These are phyloP conservation scores for Coilia nasus DNA, from an alignment of 2,797 vertebrate genomes.

Conservation along the genomic window DNA sequence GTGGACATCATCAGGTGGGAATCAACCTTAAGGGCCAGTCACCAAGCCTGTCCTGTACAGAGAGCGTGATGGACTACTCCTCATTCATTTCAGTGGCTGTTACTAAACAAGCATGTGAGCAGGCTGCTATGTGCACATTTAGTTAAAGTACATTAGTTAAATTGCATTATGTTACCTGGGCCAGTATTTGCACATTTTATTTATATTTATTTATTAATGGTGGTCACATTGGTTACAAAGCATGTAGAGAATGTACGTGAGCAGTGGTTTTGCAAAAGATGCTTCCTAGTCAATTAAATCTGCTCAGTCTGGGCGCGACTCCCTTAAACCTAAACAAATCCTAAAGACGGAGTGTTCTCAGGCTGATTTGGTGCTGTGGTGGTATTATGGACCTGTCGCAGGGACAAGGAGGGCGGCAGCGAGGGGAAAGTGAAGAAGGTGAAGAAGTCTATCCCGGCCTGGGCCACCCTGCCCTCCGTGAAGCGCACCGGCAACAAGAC, in stretches of 20 bases:
- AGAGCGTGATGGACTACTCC: no score
- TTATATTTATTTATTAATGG: no score
- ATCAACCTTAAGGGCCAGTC: neutral
- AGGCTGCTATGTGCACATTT: no score
- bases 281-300: neutral
- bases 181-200: no score
- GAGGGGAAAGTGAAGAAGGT: conserved; percentile 92
- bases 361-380: conserved; percentile 55
- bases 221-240: neutral
- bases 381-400: conserved; percentile 52
- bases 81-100: no score
- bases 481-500: conserved; percentile 87
- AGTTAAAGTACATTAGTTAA: no score
- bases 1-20: neutral
- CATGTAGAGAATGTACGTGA: neutral
- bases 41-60: no score
- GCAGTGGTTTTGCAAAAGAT: neutral
- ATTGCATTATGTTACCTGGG: no score
- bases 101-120: no score
- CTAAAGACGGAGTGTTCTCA: neutral
- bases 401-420: conserved; percentile 82
- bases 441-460: conserved; percentile 93
- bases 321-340: neutral
- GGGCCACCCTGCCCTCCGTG: conserved; percentile 91
- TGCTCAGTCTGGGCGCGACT: neutral